Evolutionary conservation across 2,113 vertebrate genomes (phyloP).

Genomic region (Antennarius striatus): DNA sequence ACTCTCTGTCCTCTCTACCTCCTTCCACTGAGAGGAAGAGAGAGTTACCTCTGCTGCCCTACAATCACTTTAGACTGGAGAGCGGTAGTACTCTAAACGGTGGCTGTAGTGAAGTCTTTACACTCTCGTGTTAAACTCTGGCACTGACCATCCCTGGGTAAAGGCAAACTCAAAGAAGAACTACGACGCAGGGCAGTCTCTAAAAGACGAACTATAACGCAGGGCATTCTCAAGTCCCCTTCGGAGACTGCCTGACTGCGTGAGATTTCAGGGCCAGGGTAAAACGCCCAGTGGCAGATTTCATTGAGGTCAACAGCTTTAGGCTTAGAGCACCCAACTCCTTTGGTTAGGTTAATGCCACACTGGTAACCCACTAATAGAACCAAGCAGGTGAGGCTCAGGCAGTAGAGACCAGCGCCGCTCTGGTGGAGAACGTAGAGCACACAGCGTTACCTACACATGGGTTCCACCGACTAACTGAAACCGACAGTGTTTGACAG

Average conservation of each 20-base stretch:
- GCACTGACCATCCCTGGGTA: neutral
- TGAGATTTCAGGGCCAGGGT: conserved; percentile 4
- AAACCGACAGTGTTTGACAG: too few relatives aligned
- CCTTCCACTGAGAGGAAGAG: conserved; percentile 36
- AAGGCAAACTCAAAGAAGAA: neutral
- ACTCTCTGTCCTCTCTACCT: conserved; percentile 18
- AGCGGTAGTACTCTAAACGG: conserved; percentile 40
- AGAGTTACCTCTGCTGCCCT: conserved; percentile 43
- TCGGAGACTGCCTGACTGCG: too few relatives aligned
- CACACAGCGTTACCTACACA: too few relatives aligned
- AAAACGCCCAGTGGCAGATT: conserved; percentile 5
- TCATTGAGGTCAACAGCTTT: conserved; percentile 37
- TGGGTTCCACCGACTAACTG: too few relatives aligned
- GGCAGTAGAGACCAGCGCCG: neutral
- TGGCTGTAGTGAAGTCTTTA: neutral
- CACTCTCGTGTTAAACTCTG: conserved; percentile 14
- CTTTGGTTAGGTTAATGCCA: conserved; percentile 24
- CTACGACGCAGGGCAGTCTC: too few relatives aligned
- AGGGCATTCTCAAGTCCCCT: too few relatives aligned
- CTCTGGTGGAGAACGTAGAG: too few relatives aligned
- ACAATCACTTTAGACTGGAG: conserved; percentile 39
- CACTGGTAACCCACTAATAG: conserved; percentile 13
- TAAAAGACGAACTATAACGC: too few relatives aligned
- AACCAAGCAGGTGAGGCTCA: neutral
- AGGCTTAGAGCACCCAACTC: conserved; percentile 3